These are phyloP conservation scores for Deilephila porcellus DNA, from an alignment of 2,888 invertebrate genomes.

Conservation along the genomic window DNA sequence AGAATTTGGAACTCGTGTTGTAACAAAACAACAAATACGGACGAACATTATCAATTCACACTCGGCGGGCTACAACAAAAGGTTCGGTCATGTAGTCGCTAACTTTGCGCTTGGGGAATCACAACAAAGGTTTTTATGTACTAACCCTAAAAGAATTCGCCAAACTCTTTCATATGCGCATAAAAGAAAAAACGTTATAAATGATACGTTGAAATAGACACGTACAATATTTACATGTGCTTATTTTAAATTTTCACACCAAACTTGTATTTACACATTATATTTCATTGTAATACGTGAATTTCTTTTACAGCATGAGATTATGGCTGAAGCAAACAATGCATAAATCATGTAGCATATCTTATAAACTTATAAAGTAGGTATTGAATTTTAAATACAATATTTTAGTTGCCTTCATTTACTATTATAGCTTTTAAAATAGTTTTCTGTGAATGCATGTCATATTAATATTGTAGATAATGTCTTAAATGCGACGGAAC, in stretches of 20 bases:
- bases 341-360: neutral
- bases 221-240: constrained; percentile 6
- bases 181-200: constrained; percentile 2
- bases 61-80: constrained; percentile 72
- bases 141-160: constrained; percentile 56
- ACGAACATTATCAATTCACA: constrained; percentile 76
- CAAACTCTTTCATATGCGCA: constrained; percentile 44
- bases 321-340: neutral
- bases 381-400: neutral
- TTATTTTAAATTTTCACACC: neutral
- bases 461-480: neutral
- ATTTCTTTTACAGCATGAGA: neutral
- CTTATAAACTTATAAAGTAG: neutral
- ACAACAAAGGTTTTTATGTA: constrained; percentile 64
- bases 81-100: constrained; percentile 64
- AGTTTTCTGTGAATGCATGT: neutral
- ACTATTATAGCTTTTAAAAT: too few relatives aligned
- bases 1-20: constrained; percentile 4
- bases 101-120: constrained; percentile 54
- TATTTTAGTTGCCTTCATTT: too few relatives aligned
- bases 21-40: constrained; percentile 62
- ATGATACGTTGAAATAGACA: neutral
- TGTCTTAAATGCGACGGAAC: constrained; percentile 23
- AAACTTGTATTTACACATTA: neutral
- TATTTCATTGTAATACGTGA: neutral